Conservation (phyloP, 2,888 invertebrate genomes). For the Zeuzera pyrina region DNA sequence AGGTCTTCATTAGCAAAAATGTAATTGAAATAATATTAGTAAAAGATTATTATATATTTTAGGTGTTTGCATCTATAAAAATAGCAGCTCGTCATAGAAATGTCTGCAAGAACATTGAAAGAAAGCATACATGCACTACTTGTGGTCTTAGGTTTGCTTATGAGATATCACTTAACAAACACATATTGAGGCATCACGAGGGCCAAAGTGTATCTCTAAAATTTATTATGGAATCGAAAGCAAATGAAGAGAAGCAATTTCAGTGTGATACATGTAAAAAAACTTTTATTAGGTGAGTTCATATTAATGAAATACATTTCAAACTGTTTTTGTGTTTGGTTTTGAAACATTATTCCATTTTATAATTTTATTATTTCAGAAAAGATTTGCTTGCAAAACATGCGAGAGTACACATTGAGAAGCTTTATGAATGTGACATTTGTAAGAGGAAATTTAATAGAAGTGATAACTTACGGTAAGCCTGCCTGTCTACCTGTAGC, state of each 20-base stretch:
- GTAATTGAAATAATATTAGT: no score
- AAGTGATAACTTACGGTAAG: constrained; percentile 69
- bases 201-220: constrained; percentile 58
- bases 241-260: constrained; percentile 41
- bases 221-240: constrained; percentile 38
- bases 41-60: no score
- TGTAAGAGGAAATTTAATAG: constrained; percentile 74
- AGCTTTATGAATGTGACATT: constrained; percentile 69
- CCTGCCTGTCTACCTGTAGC: no score
- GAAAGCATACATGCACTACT: constrained; percentile 43
- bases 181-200: constrained; percentile 51
- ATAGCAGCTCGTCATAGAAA: constrained; percentile 63
- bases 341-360: no score
- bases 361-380: constrained; percentile 47
- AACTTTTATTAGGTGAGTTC: constrained; percentile 64
- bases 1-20: no score
- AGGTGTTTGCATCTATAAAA: constrained; percentile 61
- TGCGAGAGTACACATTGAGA: constrained; percentile 74
- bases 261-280: constrained; percentile 77
- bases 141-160: constrained; percentile 58
- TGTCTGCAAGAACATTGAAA: constrained; percentile 46
- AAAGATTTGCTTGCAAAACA: constrained; percentile 77
- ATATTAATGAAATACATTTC: background rate
- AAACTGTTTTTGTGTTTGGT: no score
- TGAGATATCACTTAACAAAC: constrained; percentile 62